These are phyloP conservation scores for Epinotia nisella DNA, from an alignment of 2,888 invertebrate species.

Conservation along the genomic window DNA sequence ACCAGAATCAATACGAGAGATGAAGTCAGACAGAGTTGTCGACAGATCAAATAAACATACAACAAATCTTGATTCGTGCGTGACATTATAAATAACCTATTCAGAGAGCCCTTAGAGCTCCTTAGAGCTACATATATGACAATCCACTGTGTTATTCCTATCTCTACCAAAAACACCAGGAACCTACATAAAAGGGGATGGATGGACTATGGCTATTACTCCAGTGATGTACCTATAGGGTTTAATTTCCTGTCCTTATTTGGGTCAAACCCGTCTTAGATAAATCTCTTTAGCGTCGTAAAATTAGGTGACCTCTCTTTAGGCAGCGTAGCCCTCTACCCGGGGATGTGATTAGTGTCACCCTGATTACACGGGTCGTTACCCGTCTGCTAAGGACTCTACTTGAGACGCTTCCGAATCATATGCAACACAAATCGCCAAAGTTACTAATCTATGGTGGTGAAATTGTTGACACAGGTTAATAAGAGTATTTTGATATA, in stretches of 20 bases:
- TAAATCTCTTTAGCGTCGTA: neutral
- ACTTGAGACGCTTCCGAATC: neutral
- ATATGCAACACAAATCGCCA: neutral
- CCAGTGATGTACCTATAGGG: neutral
- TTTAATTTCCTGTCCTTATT: slow-evolving; percentile 10
- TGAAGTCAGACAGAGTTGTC: too few species aligned
- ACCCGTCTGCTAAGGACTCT: neutral
- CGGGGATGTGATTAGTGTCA: slow-evolving; percentile 13
- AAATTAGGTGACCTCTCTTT: slow-evolving; percentile 28
- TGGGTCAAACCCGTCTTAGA: slow-evolving; percentile 1
- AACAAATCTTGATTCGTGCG: too few species aligned
- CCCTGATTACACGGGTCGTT: slow-evolving; percentile 3
- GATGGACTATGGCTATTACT: neutral
- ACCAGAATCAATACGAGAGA: too few species aligned
- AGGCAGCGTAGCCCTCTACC: neutral
- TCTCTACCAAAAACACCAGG: neutral
- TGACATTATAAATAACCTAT: too few species aligned
- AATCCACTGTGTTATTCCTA: neutral
- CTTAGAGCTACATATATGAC: too few species aligned
- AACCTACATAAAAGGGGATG: neutral
- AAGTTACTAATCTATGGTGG: neutral
- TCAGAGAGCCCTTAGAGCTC: too few species aligned
- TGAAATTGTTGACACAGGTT: too few species aligned
- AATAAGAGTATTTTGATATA: too few species aligned
- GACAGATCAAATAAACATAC: too few species aligned